Evolutionary conservation across 2,888 invertebrate species (phyloP), one percentile per base, ranked within the genome.

Genomic region (Sicus ferrugineus): DNA sequence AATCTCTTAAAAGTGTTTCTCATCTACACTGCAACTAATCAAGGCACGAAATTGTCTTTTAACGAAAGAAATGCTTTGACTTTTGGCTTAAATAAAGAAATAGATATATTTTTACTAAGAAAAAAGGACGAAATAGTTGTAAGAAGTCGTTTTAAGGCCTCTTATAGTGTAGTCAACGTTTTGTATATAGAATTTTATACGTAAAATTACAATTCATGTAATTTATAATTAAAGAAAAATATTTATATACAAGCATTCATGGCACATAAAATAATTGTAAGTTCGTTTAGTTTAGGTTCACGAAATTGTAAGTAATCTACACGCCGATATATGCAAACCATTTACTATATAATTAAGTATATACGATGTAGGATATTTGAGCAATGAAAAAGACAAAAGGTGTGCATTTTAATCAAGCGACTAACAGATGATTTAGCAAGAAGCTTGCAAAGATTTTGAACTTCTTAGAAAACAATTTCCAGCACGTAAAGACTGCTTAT

Each of bases 301-400:
- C 48, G n/a, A 34, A 46, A 58, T 48, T 56, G 16, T 34, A 71
- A 66, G 50, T 67, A 69, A 69, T 69, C 67, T 66, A 71, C 65
- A 71, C 30, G 38, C 14, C 48, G 16, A 67, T 38, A 65, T 30
- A 73, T 65, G 73, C 76, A 77, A 73, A 77, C n/a, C 73, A 72
- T 74, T 76, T 75, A 73, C 73, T 67, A 68, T 73, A 71, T 73
- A 69, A 70, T 74, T 77, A 66, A 67, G 69, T 75, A 78, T 75
- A 74, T 75, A 74, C 38, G 73, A 73, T 76, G 75, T 78, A 72
- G 71, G n/a, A n/a, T n/a, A n/a, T n/a, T n/a, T n/a, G n/a, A n/a
- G n/a, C n/a, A n/a, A n/a, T n/a, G n/a, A n/a, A n/a, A n/a, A n/a
- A n/a, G n/a, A n/a, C n/a, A n/a, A 42, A 1, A 42, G 42, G 9